Evolutionary conservation across 1,140 invertebrate genomes (phyloP), one percentile per base, ranked within the genome.

Genomic region (Drosophila neocordata): DNA sequence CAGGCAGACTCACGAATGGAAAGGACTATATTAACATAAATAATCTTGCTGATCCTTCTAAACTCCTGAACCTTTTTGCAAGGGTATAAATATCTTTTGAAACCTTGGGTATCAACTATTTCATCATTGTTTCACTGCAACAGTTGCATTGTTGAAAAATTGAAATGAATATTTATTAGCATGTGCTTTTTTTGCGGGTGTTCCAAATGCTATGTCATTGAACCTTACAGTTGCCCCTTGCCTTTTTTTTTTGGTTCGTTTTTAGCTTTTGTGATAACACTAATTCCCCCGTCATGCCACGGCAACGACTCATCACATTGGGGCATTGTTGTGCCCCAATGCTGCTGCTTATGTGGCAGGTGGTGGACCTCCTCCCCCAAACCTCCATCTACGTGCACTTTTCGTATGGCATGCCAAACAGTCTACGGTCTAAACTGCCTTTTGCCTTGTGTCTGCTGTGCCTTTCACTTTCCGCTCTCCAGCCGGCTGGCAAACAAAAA

Each of bases 401-500:
- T 31, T 73, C 37, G 57, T 59, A 37, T 65, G 61, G 63, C 56
- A 38, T 58, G 56, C 41, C 18, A 35, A 73, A 35, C 57, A 31
- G 41, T 15, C 34, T 35, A 48, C 37, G 4, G 4, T 38, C 22
- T 53, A 38, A 59, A 41, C 44, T 65, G 68, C 35, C 62, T 65
- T 31, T 57, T 59, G 51, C 38, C 38, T 62, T 24, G 31, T 52
- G 24, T 64, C n/a, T n/a, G n/a, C 52, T 60, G 18, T 73, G 78
- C 82, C 82, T 87, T 87, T 87, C 82, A 87, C 82, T 87, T 87
- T 87, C 78, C 69, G 73, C 62, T 83, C 52, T 35, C 67, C 65
- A 52, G 41, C 15, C 41, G 34, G 53, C 72, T 63, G 53, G 70
- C 78, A 64, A 61, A 53, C 72, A 60, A 57, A 66, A 60, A 72